Conservation (phyloP, 2,888 invertebrate genomes). For the Lordiphosa fenestrarum region DNA sequence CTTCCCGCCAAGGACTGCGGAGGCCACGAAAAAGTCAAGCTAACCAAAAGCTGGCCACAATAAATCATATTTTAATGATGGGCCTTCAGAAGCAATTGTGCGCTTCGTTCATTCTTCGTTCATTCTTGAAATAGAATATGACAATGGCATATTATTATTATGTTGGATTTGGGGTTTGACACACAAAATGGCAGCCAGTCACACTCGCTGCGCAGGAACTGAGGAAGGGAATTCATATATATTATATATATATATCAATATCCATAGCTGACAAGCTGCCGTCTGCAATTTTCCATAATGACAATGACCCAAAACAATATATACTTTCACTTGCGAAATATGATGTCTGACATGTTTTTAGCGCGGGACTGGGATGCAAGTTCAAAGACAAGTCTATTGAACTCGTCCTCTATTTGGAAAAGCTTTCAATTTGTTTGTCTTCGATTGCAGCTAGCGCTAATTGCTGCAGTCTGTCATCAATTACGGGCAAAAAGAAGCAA, state of each 20-base stretch:
- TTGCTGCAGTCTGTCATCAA: slow-evolving; percentile 46
- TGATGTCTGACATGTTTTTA: slow-evolving; percentile 7
- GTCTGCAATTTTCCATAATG: slow-evolving; percentile 33
- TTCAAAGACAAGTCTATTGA: slow-evolving; percentile 65
- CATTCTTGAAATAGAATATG: slow-evolving; percentile 51
- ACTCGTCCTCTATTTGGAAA: slow-evolving; percentile 51
- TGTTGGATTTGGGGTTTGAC: slow-evolving; percentile 40
- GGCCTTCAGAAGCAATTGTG: slow-evolving; percentile 39
- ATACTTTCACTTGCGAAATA: background rate
- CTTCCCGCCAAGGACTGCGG: slow-evolving; percentile 14
- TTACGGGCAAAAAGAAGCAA: slow-evolving; percentile 7
- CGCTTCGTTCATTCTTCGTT: background rate
- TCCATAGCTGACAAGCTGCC: slow-evolving; percentile 19
- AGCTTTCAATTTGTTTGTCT: slow-evolving; percentile 42
- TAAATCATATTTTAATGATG: slow-evolving; percentile 76
- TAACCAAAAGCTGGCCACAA: slow-evolving; percentile 31
- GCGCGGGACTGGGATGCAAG: slow-evolving; percentile 14
- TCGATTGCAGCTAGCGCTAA: slow-evolving; percentile 43
- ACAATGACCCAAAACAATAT: slow-evolving; percentile 14
- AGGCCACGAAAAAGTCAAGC: slow-evolving; percentile 29
- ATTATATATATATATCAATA: slow-evolving; percentile 44
- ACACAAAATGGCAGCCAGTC: slow-evolving; percentile 33
- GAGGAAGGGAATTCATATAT: slow-evolving; percentile 35
- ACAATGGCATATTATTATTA: slow-evolving; percentile 52
- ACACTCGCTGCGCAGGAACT: slow-evolving; percentile 5